A percentile compares a stretch with the other conserved stretches of the same genome.
phyloP scores from a whole-genome alignment of 2,113 vertebrate species.

The Natator depressus region DNA sequence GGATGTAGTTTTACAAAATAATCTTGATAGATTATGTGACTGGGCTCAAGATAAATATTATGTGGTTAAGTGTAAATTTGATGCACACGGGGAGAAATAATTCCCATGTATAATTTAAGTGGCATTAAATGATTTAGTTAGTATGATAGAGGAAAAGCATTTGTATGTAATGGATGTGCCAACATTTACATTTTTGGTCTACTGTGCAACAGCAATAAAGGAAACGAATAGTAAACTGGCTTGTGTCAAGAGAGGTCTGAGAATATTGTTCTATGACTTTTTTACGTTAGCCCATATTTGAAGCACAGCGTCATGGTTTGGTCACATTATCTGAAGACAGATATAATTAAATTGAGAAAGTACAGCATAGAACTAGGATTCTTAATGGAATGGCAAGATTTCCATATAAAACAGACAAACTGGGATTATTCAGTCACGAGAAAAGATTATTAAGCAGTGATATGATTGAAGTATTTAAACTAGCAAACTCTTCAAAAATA shows the following conservation, averaged over 20 bases:
- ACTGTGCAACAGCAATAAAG: fast-evolving
- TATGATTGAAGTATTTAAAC: neutral
- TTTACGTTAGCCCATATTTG: fast-evolving
- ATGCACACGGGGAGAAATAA: slow-evolving; percentile 5
- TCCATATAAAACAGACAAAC: neutral
- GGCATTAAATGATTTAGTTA: neutral
- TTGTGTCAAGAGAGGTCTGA: neutral
- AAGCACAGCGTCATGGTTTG: neutral
- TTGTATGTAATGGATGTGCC: neutral
- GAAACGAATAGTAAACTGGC: neutral
- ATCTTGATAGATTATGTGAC: neutral
- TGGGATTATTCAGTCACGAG: neutral
- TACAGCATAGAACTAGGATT: neutral
- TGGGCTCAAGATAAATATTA: neutral
- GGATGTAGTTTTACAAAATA: neutral
- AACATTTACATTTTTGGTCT: neutral
- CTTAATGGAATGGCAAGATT: neutral
- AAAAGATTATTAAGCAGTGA: neutral
- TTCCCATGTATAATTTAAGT: neutral
- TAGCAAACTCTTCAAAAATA: too few species aligned
- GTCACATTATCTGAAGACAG: neutral
- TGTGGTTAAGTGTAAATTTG: neutral
- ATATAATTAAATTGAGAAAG: neutral
- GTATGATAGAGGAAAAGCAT: neutral
- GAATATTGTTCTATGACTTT: neutral